These are phyloP conservation scores for Chelon labrosus DNA, from an alignment of 2,797 vertebrate species.

Conservation along the genomic window DNA sequence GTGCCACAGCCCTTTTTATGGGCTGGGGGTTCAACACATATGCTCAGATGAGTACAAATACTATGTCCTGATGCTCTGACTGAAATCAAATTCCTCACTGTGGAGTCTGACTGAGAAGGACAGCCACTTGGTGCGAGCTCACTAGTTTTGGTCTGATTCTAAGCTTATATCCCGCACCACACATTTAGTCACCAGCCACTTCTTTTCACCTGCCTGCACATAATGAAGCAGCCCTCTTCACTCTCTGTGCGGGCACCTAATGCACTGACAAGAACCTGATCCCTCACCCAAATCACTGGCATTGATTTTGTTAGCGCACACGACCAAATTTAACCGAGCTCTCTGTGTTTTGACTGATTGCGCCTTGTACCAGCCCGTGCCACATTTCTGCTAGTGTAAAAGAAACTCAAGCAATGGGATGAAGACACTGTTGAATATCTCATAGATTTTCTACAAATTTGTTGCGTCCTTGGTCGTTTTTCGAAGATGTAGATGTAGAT, in stretches of 20 bases:
- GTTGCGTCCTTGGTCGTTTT: background rate
- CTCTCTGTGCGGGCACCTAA: background rate
- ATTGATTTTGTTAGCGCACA: conserved; percentile 7
- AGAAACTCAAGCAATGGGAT: too few species aligned
- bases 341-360: background rate
- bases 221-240: background rate
- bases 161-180: background rate
- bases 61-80: background rate
- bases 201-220: background rate
- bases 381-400: background rate
- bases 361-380: background rate
- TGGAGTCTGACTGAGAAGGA: background rate
- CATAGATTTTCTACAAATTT: background rate
- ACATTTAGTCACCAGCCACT: background rate
- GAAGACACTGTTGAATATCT: too few species aligned
- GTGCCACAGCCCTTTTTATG: background rate
- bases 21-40: conserved; percentile 8
- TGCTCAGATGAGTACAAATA: background rate
- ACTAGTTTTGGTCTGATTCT: too few species aligned
- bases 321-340: background rate
- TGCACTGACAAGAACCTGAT: conserved; percentile 5
- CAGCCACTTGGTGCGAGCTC: too few species aligned
- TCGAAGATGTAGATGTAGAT: background rate
- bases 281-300: background rate
- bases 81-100: conserved; percentile 13